A percentile compares a stretch with the other conserved stretches of the same genome.
These are phyloP conservation scores for Limnephilus auricula DNA, from an alignment of 2,888 invertebrate genomes.

Conservation along the genomic window DNA sequence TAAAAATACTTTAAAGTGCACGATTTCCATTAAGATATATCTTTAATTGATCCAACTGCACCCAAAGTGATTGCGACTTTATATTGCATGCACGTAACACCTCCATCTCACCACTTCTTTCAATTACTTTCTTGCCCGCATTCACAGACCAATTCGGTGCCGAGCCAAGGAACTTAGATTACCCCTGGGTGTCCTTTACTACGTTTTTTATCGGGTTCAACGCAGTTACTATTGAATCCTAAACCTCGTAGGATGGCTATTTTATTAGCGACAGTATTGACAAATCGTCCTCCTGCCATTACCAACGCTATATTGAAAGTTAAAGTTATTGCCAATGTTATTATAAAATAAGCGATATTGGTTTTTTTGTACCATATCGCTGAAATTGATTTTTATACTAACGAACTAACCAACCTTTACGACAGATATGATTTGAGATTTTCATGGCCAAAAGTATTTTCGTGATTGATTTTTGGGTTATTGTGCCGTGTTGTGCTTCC, in stretches of 20 bases:
- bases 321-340: neutral
- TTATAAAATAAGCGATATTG: no score
- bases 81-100: neutral
- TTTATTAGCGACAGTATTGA: neutral
- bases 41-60: neutral
- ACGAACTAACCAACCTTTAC: no score
- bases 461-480: no score
- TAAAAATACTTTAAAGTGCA: no score
- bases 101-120: neutral
- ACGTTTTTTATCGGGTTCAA: neutral
- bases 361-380: no score
- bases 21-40: neutral
- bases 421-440: no score
- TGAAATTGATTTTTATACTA: no score
- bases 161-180: neutral
- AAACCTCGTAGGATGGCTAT: neutral
- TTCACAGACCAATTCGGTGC: neutral
- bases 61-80: neutral
- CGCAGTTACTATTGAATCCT: neutral
- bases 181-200: neutral
- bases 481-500: no score
- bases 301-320: neutral
- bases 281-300: neutral
- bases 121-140: neutral
- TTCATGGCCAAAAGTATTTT: no score